Percentiles rank a stretch among this genome's conserved stretches.
Evolutionary conservation across 2,113 vertebrate genomes (phyloP).

Genomic region (Capreolus pygargus): DNA sequence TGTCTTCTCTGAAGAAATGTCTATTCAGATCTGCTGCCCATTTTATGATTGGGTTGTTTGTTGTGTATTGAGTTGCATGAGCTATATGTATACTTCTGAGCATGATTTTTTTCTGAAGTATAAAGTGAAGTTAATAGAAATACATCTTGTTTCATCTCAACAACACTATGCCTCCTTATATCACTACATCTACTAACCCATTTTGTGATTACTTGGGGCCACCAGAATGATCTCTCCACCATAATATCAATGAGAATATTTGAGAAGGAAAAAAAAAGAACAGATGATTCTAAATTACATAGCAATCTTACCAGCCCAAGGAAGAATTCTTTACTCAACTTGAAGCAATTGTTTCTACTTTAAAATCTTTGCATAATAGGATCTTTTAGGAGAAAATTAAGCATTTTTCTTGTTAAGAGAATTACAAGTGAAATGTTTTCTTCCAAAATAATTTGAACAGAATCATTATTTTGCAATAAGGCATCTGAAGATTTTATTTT

Average conservation of each 20-base stretch:
- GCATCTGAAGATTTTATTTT: not conserved
- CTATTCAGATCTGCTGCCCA: not conserved
- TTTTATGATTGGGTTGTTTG: not conserved
- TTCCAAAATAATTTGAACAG: constrained; percentile 50
- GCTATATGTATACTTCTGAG: not conserved
- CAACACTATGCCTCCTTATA: not conserved
- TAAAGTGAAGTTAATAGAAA: constrained; percentile 20
- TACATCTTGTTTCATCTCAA: constrained; percentile 13
- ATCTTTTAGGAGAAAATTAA: constrained; percentile 28
- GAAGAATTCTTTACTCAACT: not conserved
- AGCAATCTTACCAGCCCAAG: not conserved
- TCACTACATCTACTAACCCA: not conserved
- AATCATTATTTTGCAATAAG: constrained; percentile 29
- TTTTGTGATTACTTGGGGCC: not conserved
- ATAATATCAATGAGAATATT: constrained; percentile 6
- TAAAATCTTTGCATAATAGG: constrained; percentile 7
- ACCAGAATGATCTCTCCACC: not conserved
- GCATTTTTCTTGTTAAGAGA: constrained; percentile 28
- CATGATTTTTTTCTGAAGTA: not conserved
- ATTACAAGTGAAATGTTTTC: constrained; percentile 44
- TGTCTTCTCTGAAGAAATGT: not conserved
- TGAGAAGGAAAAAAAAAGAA: not conserved
- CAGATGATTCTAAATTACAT: not conserved
- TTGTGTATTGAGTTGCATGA: not conserved
- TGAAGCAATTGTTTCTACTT: constrained; percentile 51